Percentiles rank a stretch among this genome's conserved stretches.
phyloP scores from a whole-genome alignment of 1,140 invertebrate species.

The Belonocnema kinseyi region DNA sequence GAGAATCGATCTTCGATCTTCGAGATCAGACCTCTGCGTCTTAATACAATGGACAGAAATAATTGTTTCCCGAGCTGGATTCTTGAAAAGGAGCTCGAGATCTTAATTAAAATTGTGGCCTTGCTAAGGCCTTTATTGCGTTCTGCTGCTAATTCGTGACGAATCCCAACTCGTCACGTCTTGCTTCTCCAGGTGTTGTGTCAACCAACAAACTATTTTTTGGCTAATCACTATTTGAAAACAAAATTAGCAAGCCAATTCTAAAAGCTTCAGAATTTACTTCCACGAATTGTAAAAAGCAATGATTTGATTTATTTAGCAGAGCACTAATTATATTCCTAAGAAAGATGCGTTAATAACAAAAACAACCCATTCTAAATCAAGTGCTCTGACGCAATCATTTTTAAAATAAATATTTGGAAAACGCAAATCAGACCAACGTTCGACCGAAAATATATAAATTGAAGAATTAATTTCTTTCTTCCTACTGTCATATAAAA shows the following conservation, averaged over 20 bases:
- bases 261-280: neutral
- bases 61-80: neutral
- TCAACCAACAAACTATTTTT: neutral
- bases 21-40: neutral
- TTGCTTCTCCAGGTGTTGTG: constrained; percentile 12
- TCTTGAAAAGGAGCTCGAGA: neutral
- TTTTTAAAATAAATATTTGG: no score
- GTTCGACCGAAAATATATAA: no score
- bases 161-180: constrained; percentile 4
- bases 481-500: no score
- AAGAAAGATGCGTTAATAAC: no score
- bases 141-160: constrained; percentile 13
- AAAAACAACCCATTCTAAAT: no score
- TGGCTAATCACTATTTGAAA: neutral
- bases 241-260: neutral
- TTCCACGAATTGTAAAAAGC: no score
- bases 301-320: no score
- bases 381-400: no score
- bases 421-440: no score
- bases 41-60: constrained; percentile 11
- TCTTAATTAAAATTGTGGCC: constrained; percentile 17
- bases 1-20: constrained; percentile 48
- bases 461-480: no score
- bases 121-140: neutral
- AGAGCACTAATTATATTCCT: no score